Conservation (phyloP, 2,113 vertebrate genomes). For the Monopterus albus region DNA sequence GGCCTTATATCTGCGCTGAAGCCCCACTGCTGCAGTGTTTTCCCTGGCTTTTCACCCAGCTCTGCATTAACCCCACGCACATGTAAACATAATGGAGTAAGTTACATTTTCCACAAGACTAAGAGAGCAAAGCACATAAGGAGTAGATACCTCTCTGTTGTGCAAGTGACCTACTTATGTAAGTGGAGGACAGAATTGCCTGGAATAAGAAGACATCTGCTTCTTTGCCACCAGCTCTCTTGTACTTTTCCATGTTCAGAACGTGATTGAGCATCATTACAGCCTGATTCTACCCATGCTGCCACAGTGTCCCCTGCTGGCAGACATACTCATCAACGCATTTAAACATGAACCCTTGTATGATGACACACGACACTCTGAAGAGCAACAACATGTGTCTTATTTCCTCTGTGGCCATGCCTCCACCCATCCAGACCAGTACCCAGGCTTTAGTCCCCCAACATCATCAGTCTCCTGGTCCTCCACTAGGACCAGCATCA, state of each 20-base stretch:
- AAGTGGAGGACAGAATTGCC: conserved; percentile 65
- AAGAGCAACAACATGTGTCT: not conserved
- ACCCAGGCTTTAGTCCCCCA: not conserved
- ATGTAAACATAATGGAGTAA: conserved; percentile 68
- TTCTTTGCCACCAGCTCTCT: conserved; percentile 46
- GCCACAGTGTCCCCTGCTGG: conserved; percentile 77
- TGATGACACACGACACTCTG: not conserved
- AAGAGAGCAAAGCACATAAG: conserved; percentile 44
- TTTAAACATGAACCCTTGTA: too few species aligned
- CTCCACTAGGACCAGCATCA: conserved; percentile 24
- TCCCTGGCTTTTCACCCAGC: conserved; percentile 12
- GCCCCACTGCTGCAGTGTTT: conserved; percentile 19
- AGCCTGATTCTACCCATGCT: not conserved
- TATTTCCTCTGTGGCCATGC: not conserved
- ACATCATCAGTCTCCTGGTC: conserved; percentile 17
- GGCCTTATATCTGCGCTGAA: conserved; percentile 30
- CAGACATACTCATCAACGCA: not conserved
- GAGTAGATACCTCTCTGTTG: conserved; percentile 63
- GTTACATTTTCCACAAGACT: conserved; percentile 58
- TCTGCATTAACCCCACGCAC: conserved; percentile 49
- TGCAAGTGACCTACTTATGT: conserved; percentile 74
- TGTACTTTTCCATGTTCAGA: not conserved
- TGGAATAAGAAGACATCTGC: conserved; percentile 48
- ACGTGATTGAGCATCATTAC: too few species aligned
- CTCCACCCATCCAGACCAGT: not conserved